Evolutionary conservation across 2,797 vertebrate species (phyloP).

Genomic region (Eulemur mongoz): DNA sequence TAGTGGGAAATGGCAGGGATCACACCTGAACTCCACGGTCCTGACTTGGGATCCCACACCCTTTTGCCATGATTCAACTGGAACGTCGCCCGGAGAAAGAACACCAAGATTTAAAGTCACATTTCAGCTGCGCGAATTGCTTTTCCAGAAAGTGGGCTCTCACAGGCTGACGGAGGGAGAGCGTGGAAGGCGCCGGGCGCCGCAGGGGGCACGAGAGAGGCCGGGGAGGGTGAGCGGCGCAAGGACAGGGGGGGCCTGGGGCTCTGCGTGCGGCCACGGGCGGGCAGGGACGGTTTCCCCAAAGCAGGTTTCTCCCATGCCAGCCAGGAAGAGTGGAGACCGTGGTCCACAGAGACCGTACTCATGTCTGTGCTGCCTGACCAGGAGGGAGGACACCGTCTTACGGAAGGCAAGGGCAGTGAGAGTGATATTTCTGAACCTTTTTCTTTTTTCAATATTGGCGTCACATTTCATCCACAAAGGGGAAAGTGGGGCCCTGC

Average conservation of each 20-base stretch:
- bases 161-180: background rate
- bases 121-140: background rate
- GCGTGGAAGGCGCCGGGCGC: background rate
- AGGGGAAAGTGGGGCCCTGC: background rate
- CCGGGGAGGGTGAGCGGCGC: fast-evolving
- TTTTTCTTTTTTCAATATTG: background rate
- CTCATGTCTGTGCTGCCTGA: background rate
- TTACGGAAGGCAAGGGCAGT: background rate
- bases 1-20: background rate
- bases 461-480: background rate
- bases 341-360: too few species aligned
- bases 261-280: background rate
- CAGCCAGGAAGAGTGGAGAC: background rate
- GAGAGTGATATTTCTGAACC: background rate
- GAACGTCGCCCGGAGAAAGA: background rate
- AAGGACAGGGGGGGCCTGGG: too few species aligned
- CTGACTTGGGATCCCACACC: background rate
- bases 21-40: background rate
- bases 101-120: background rate
- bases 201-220: background rate
- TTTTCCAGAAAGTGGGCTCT: background rate
- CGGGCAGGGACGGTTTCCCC: background rate
- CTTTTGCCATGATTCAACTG: background rate
- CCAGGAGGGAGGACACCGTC: fast-evolving
- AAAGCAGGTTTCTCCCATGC: fast-evolving